phyloP scores from a whole-genome alignment of 1,140 invertebrate genomes.

The Artemia franciscana region DNA sequence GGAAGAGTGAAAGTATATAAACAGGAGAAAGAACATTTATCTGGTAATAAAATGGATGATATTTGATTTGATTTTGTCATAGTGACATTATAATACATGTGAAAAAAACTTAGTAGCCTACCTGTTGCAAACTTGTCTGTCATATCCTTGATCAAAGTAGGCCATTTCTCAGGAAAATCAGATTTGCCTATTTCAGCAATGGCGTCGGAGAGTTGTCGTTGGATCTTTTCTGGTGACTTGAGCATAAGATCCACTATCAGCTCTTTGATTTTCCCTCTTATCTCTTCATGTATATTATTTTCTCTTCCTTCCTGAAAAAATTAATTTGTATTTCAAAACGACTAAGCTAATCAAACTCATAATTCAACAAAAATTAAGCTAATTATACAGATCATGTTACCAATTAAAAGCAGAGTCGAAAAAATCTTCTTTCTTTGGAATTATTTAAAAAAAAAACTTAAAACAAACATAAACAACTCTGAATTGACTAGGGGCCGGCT shows the following conservation, averaged over 20 bases:
- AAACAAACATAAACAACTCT: no score
- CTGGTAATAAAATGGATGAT: background rate
- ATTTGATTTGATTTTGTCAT: background rate
- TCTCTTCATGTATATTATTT: conserved; percentile 54
- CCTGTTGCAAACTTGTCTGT: conserved; percentile 65
- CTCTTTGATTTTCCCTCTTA: conserved; percentile 54
- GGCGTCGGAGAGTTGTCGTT: conserved; percentile 84
- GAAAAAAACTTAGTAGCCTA: conserved; percentile 14
- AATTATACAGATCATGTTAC: no score
- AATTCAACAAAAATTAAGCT: no score
- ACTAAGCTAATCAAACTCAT: no score
- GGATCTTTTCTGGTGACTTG: conserved; percentile 61
- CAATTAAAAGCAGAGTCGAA: no score
- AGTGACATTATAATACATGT: background rate
- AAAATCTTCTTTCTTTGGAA: no score
- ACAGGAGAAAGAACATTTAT: background rate
- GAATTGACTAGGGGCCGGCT: no score
- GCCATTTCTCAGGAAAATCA: conserved; percentile 90
- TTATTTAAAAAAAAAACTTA: no score
- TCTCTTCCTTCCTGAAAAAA: conserved; percentile 34
- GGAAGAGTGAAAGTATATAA: background rate
- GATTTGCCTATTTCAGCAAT: conserved; percentile 80
- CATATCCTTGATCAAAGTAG: conserved; percentile 64
- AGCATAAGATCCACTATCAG: conserved; percentile 81
- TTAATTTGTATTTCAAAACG: no score